phyloP scores from a whole-genome alignment of 1,140 invertebrate genomes.

The Branchinecta lynchi region DNA sequence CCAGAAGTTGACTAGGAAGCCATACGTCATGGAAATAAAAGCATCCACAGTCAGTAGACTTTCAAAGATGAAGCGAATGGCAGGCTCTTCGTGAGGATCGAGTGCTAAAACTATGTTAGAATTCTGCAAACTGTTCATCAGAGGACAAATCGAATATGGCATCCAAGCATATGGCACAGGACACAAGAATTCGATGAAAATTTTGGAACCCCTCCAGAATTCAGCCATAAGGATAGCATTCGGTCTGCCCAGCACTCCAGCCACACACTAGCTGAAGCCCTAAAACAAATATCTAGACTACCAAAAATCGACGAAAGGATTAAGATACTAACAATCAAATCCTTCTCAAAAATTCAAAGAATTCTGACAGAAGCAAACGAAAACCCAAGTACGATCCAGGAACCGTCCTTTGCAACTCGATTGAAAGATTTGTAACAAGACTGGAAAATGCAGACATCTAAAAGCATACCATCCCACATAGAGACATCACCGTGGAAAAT shows the following conservation, averaged over 20 bases:
- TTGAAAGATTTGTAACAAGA: not conserved
- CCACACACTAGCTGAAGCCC: too few species aligned
- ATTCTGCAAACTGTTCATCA: not conserved
- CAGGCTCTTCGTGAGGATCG: too few species aligned
- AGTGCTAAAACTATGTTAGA: slow-evolving; percentile 4
- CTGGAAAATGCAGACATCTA: not conserved
- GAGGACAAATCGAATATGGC: not conserved
- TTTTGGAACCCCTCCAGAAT: not conserved
- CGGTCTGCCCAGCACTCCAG: not conserved
- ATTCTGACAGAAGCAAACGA: not conserved
- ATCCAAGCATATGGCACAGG: not conserved
- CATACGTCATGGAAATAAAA: too few species aligned
- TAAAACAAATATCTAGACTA: slow-evolving; percentile 7
- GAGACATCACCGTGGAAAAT: not conserved
- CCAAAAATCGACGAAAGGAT: not conserved
- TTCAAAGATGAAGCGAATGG: too few species aligned
- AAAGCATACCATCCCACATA: not conserved
- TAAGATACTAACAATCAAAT: slow-evolving; percentile 10
- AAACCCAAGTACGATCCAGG: not conserved
- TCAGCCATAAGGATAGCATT: not conserved
- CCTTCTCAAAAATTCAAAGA: not conserved
- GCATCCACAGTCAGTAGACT: too few species aligned
- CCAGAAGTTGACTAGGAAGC: too few species aligned
- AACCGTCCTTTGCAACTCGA: not conserved
- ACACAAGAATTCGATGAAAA: not conserved